These are phyloP conservation scores for Neostethus bicornis DNA, from an alignment of 2,797 vertebrate genomes.

Conservation along the genomic window DNA sequence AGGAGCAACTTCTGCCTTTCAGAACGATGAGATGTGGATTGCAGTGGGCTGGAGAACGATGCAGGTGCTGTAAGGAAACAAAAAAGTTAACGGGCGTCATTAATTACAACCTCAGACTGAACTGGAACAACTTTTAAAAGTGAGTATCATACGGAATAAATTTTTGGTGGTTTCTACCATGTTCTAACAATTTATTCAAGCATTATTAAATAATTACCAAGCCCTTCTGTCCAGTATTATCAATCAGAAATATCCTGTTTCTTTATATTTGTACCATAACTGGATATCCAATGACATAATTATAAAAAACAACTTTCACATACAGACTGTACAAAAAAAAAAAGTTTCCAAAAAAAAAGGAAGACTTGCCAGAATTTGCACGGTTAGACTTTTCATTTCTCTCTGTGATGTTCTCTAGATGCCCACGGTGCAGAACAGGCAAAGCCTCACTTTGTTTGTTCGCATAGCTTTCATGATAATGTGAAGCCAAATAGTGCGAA, in stretches of 20 bases:
- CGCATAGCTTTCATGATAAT: conserved; percentile 79
- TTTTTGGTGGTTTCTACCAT: conserved; percentile 29
- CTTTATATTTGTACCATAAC: too few species aligned
- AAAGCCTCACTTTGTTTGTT: conserved; percentile 47
- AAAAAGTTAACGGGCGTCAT: conserved; percentile 50
- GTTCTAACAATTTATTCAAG: conserved; percentile 23
- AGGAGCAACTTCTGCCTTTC: conserved; percentile 31
- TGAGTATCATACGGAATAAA: too few species aligned
- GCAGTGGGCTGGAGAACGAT: conserved; percentile 75
- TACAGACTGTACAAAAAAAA: conserved; percentile 8
- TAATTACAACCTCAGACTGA: conserved; percentile 64
- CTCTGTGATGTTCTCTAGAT: conserved; percentile 68
- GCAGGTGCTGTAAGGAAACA: conserved; percentile 75
- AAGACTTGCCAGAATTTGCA: conserved; percentile 75
- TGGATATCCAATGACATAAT: conserved; percentile 17
- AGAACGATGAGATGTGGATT: conserved; percentile 64
- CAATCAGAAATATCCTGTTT: too few species aligned
- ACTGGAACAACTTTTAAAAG: conserved; percentile 58
- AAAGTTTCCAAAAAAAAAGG: conserved; percentile 21
- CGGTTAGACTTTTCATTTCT: conserved; percentile 77
- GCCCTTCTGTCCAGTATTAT: too few species aligned
- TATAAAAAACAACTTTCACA: conserved; percentile 20
- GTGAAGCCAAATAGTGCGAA: conserved; percentile 72
- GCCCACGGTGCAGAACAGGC: conserved; percentile 68
- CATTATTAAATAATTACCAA: conserved; percentile 24